Base-by-base conservation (phyloP, 2,113 vertebrate species). In the Ascaphus truei region DNA sequence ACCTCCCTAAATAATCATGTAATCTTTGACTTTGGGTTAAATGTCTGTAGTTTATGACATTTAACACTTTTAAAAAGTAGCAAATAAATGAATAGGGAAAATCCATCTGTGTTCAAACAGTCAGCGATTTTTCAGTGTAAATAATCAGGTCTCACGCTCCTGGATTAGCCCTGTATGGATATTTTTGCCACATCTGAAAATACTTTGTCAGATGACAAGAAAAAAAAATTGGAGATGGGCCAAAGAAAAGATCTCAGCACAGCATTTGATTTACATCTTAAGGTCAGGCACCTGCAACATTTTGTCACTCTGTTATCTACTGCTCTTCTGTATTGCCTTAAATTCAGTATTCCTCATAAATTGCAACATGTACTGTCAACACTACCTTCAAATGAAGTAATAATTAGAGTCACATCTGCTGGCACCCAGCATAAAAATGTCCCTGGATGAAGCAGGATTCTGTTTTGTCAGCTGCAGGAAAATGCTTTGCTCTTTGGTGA, bases 401-500 rank as follows among this genome's bases (percentile, higher is more conserved):
- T 62, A 48, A 61, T 61, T n/a, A 60, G 58, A 61, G 47, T 23
- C n/a, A n/a, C n/a, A n/a, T n/a, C n/a, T n/a, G n/a, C n/a, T 25
- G 48, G n/a, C 29, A 41, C 30, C 65, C 48, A 5, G 41, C 53
- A 57, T 48, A 37, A 5, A 25, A 34, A 8, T 33, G 37, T 68
- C 41, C 27, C 22, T 27, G 20, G 65, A 50, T 59, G 43, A 45
- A 20, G 41, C n/a, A 13, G 30, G 18, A 11, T 20, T 56, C n/a
- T 65, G 37, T 68, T 68, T 68, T 59, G 41, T 68, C 65, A 68
- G 65, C 65, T 68, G 65, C 65, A 50, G 23, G 30, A 59, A 68
- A 31, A 58, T 50, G 23, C 65, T 26, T 56, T 45, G 34, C 26
- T 25, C 26, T 59, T 68, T 50, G 30, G n/a, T 47, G 41, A 68